These are phyloP conservation scores for Tillus elongatus DNA, from an alignment of 2,888 invertebrate genomes.

Conservation along the genomic window DNA sequence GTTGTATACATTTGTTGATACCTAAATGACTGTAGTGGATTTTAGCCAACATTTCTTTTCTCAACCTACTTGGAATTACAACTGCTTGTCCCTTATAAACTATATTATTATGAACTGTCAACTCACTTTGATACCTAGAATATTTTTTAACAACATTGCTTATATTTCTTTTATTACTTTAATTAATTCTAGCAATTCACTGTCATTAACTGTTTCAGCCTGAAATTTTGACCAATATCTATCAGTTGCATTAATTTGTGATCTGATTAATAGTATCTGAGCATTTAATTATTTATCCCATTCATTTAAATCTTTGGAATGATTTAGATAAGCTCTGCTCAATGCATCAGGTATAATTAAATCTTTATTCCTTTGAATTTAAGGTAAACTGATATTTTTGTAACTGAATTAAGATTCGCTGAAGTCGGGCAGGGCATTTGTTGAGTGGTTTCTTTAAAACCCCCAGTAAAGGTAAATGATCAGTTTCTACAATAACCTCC, in stretches of 20 bases:
- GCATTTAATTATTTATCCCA: conserved; percentile 10
- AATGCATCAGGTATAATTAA: conserved; percentile 17
- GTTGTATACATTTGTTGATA: conserved; percentile 12
- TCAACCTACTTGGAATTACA: conserved; percentile 13
- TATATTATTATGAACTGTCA: conserved; percentile 11
- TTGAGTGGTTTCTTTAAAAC: conserved; percentile 14
- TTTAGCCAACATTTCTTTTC: conserved; percentile 13
- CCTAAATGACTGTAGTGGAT: conserved; percentile 8
- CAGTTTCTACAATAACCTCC: conserved; percentile 22
- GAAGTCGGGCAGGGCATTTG: conserved; percentile 14
- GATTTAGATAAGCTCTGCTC: conserved; percentile 13
- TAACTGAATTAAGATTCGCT: conserved; percentile 17
- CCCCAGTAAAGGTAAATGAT: conserved; percentile 32
- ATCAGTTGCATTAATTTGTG: conserved; percentile 3
- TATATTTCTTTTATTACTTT: conserved; percentile 1
- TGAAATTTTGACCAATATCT: background rate
- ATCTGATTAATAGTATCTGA: background rate
- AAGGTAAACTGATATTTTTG: conserved; percentile 8
- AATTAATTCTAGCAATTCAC: background rate
- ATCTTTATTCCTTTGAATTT: conserved; percentile 17
- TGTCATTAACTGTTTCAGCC: background rate
- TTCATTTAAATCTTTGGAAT: conserved; percentile 11
- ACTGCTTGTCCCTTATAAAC: conserved; percentile 13
- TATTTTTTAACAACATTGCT: conserved; percentile 4
- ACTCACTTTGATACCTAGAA: conserved; percentile 11